A percentile compares a stretch with the other conserved stretches of the same genome.
Evolutionary conservation across 92 coral and sea anemone species (phyloP).

Genomic region (Parazoanthus atlanticus): DNA sequence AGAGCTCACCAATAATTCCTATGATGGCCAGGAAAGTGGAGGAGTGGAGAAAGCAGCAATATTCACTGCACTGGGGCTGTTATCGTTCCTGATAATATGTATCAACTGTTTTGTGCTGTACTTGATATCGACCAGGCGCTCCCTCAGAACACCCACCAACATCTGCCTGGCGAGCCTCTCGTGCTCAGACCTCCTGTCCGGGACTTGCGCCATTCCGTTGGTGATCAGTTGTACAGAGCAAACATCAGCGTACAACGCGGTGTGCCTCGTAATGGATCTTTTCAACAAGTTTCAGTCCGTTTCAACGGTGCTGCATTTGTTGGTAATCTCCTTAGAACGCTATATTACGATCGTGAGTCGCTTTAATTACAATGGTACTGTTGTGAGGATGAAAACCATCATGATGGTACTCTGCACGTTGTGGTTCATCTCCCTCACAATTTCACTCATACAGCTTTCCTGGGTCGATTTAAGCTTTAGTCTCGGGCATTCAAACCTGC

Average conservation of each 20-base stretch:
- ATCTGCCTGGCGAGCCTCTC: slow-evolving; percentile 64
- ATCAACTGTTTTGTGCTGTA: slow-evolving; percentile 62
- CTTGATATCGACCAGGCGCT: slow-evolving; percentile 53
- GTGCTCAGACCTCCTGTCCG: slow-evolving; percentile 67
- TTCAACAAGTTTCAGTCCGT: slow-evolving; percentile 58
- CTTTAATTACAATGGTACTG: slow-evolving; percentile 2
- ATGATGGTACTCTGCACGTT: slow-evolving; percentile 35
- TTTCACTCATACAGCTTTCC: slow-evolving; percentile 54
- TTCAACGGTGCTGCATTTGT: slow-evolving; percentile 67
- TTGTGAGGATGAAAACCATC: slow-evolving; percentile 34
- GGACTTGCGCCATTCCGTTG: slow-evolving; percentile 60
- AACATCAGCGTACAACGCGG: not conserved
- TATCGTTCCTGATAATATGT: slow-evolving; percentile 47
- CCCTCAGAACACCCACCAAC: slow-evolving; percentile 65
- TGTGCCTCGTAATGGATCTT: slow-evolving; percentile 57
- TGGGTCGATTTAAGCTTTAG: slow-evolving; percentile 43
- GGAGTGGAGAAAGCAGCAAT: slow-evolving; percentile 3
- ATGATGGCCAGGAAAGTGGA: not conserved
- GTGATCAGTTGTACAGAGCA: slow-evolving; percentile 40
- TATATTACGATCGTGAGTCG: slow-evolving; percentile 59
- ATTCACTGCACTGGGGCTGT: slow-evolving; percentile 31
- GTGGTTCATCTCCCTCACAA: slow-evolving; percentile 52
- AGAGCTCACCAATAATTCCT: not conserved
- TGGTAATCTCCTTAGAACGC: slow-evolving; percentile 67
- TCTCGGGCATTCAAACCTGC: not conserved